Conservation (phyloP, 2,888 invertebrate genomes). For the Cephonodes hylas region DNA sequence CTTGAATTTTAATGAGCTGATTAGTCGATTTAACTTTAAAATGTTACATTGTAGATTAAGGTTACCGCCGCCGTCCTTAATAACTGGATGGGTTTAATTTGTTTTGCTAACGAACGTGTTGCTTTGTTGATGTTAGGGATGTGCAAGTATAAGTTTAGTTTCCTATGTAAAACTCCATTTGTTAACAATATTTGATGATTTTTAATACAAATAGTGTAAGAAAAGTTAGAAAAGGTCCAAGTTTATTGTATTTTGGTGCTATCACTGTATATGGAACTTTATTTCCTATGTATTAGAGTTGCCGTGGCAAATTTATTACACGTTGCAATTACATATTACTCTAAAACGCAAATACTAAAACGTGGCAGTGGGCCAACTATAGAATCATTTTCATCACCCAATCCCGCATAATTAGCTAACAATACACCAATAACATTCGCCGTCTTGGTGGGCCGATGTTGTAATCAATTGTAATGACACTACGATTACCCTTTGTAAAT, state of each 20-base stretch:
- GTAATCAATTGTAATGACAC: background rate
- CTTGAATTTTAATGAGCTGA: conserved; percentile 64
- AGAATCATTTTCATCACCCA: conserved; percentile 19
- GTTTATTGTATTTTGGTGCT: too few species aligned
- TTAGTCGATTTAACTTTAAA: conserved; percentile 20
- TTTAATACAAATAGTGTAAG: too few species aligned
- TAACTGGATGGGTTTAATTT: background rate
- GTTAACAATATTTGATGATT: too few species aligned
- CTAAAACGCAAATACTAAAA: background rate
- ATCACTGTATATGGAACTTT: too few species aligned
- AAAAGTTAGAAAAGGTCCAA: too few species aligned
- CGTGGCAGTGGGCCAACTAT: conserved; percentile 23
- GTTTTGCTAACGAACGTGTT: background rate
- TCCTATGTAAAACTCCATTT: too few species aligned
- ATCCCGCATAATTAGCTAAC: conserved; percentile 21
- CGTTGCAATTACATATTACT: too few species aligned
- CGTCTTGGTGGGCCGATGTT: background rate
- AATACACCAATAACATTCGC: conserved; percentile 2
- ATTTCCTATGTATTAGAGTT: too few species aligned
- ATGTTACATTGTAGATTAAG: conserved; percentile 1
- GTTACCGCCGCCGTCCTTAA: background rate
- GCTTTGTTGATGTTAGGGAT: background rate
- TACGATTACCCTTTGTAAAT: background rate
- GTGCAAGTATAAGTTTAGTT: background rate
- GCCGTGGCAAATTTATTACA: too few species aligned